phyloP scores from a whole-genome alignment of 2,888 invertebrate genomes.

The Philaethria dido region DNA sequence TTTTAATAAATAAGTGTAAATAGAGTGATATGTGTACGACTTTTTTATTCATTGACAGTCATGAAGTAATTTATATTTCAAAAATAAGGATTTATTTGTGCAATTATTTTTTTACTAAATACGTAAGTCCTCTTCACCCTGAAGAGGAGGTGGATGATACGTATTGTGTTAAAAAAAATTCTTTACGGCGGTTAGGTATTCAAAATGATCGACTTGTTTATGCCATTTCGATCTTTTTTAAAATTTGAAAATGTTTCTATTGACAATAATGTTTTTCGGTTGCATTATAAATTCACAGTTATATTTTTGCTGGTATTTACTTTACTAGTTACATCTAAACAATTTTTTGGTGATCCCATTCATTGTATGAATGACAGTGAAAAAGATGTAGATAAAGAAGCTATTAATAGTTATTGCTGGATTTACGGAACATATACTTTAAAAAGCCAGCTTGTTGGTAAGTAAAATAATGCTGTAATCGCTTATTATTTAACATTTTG shows the following conservation, averaged over 20 bases:
- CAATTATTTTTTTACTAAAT: background rate
- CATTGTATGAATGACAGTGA: slow-evolving; percentile 86
- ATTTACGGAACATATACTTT: slow-evolving; percentile 89
- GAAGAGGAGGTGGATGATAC: background rate
- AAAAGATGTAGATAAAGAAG: slow-evolving; percentile 74
- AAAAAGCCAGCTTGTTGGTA: slow-evolving; percentile 71
- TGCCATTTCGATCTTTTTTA: slow-evolving; percentile 86
- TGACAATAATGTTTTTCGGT: slow-evolving; percentile 89
- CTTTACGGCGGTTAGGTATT: background rate
- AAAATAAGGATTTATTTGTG: background rate
- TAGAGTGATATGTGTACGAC: background rate
- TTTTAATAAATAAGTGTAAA: background rate
- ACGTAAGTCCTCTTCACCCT: too few relatives aligned
- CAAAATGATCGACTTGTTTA: slow-evolving; percentile 86
- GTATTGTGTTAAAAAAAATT: background rate
- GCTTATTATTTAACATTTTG: background rate
- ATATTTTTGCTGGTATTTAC: slow-evolving; percentile 89
- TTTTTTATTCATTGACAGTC: slow-evolving; percentile 5
- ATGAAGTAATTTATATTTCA: background rate
- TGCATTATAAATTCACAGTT: slow-evolving; percentile 90
- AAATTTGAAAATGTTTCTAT: slow-evolving; percentile 87
- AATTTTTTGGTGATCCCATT: slow-evolving; percentile 94
- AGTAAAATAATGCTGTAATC: slow-evolving; percentile 41
- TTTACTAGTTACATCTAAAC: slow-evolving; percentile 89
- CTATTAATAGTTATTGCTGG: slow-evolving; percentile 91